Percentiles rank a stretch among this genome's conserved stretches.
Conservation (phyloP, 2,888 invertebrate genomes). For the Oscheius myriophilus region DNA sequence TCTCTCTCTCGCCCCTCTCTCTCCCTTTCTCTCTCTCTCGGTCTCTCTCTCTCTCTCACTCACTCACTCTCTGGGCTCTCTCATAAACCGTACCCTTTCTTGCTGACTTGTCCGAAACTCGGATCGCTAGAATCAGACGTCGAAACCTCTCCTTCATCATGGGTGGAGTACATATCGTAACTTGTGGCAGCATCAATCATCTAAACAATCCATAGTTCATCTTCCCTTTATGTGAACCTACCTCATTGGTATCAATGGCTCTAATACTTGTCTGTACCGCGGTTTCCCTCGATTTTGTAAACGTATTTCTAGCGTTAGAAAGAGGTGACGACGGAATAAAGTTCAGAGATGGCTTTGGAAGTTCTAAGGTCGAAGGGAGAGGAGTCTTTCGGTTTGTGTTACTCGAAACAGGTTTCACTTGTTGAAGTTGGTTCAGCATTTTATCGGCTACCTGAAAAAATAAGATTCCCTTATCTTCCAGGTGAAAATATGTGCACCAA, state of each 20-base stretch:
- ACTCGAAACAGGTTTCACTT: not conserved
- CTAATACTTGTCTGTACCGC: conserved; percentile 2
- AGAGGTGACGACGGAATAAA: conserved; percentile 17
- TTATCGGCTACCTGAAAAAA: conserved; percentile 4
- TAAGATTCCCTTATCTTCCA: no score
- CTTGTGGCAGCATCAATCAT: conserved; percentile 16
- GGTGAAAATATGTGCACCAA: no score
- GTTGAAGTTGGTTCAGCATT: not conserved
- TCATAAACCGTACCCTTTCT: not conserved
- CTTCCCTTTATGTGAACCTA: no score
- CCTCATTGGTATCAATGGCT: not conserved
- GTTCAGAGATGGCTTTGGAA: not conserved
- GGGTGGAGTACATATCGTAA: not conserved
- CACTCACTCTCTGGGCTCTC: no score
- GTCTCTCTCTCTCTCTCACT: not conserved
- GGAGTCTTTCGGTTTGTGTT: not conserved
- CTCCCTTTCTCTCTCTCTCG: no score
- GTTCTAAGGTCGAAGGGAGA: not conserved
- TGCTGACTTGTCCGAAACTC: conserved; percentile 6
- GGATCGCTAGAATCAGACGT: conserved; percentile 14
- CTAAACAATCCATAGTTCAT: no score
- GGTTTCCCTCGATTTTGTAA: not conserved
- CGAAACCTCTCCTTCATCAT: conserved; percentile 14
- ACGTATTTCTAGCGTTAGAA: not conserved
- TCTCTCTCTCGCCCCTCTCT: no score